Conservation (phyloP, 2,888 invertebrate genomes). For the Cerastis rubricosa region DNA sequence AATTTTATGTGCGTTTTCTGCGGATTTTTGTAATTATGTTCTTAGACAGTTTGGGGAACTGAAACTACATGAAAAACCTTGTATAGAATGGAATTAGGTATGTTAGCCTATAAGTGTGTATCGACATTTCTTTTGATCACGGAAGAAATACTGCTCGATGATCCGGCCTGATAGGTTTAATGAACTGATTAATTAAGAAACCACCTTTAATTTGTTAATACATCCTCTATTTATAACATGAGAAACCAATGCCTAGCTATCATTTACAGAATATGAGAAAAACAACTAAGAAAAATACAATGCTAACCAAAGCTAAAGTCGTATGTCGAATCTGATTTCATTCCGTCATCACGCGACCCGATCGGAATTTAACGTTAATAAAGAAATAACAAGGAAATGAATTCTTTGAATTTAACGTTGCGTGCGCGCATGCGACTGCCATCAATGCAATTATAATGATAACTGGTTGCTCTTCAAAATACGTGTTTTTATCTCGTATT, state of each 20-base stretch:
- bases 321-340: conserved; percentile 20
- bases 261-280: background rate
- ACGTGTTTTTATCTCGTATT: conserved; percentile 11
- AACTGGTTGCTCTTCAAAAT: conserved; percentile 28
- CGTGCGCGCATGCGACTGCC: conserved; percentile 23
- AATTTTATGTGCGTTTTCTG: background rate
- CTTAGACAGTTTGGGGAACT: background rate
- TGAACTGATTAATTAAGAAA: background rate
- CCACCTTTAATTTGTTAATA: background rate
- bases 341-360: conserved; percentile 10
- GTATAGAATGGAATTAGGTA: background rate
- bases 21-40: background rate
- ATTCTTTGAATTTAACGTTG: conserved; percentile 35
- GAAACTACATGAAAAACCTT: background rate
- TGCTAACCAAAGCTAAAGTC: background rate
- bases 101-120: background rate
- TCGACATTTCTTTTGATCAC: background rate
- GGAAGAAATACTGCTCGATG: background rate
- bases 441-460: conserved; percentile 42
- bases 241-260: conserved; percentile 6
- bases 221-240: background rate
- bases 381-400: conserved; percentile 23
- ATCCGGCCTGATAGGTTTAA: background rate
- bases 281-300: background rate
- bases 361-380: conserved; percentile 2